Evolutionary conservation across 2,797 vertebrate species (phyloP), one percentile per base, ranked within the genome.

Genomic region (Mionectes olivaceus): DNA sequence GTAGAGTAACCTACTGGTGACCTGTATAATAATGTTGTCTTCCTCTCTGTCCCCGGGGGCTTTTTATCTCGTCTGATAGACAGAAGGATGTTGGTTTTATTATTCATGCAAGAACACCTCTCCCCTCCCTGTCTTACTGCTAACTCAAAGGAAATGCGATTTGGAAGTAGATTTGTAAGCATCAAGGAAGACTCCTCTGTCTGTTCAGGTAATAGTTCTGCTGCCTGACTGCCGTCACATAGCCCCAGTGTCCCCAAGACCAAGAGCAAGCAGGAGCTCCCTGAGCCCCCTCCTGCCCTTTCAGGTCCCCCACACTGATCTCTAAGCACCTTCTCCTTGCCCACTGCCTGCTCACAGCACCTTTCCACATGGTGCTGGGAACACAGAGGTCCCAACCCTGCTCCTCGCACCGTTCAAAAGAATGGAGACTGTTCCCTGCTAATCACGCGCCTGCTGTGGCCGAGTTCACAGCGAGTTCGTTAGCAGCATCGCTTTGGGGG

Each of bases 101-200:
- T 96, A 95, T 94, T 96, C 95, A 96, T 90, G 91, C 77, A 91
- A 81, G 90, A 94, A 91, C 41, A 19, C 69, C 73, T 96, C 73
- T 87, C 35, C 27, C 55, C 28, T 87, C 80, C 28, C 33, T 28
- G 33, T 17, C 13, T 39, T n/a, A 91, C 47, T 1, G 1, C 30
- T 88, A 92, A 88, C 87, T 95, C 76, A 69, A 75, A 88, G 73
- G 35, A 91, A 88, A 85, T 33, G 56, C 30, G 49, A 77, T 35
- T 80, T 67, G 81, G 50, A 90, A 87, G 64, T 23, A 50, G 50
- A 91, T 61, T 80, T 59, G 44, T n/a, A 86, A 95, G 91, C 50
- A 60, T 52, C 1, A 7, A 59, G 56, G 78, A 69, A 89, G 16
- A 7, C 63, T 21, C 27, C 10, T 56, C 0, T 71, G n/a, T 60